Base-by-base conservation (phyloP, 2,888 invertebrate genomes). In the Theretra japonica region DNA sequence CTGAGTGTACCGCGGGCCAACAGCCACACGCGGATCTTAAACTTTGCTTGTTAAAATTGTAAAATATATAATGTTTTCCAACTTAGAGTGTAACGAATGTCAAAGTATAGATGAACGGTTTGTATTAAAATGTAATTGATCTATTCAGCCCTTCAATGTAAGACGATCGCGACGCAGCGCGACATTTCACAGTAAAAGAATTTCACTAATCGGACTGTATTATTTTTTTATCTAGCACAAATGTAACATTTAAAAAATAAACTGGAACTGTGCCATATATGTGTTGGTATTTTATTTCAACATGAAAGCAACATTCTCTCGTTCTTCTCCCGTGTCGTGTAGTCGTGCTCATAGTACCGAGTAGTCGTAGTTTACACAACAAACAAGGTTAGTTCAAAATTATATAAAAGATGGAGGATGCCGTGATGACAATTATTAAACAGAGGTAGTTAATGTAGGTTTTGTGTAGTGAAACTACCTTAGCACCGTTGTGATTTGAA, bases 171-270 rank as follows among this genome's bases (percentile, higher is more conserved):
- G 75, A 21, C 41, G 21, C 23, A 48, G 41, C 41, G 62, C 65
- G 65, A 85, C 41, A 23, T 48, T 65, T 41, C 41, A 48, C 48
- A 41, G 86, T 84, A 85, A 86, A 87, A 90, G 85, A 87, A 90
- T 89, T 89, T 90, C 89, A 90, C 90, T 92, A 91, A 92, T 93
- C 87, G 89, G 90, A 93, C 92, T 93, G 93, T 93, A 92, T 93
- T 93, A 93, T 94, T 94, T 93, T 94, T 94, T 92, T 92, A 92
- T 90, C 90, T 91, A 93, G 93, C 91, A 93, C 92, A 92, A 69
- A 70, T 93, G 92, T 93, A 93, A 93, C 89, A 88, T 88, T 88
- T 82, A 89, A 91, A 90, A 88, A 93, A 91, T 92, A 94, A 93
- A 94, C 93, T 93, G 93, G 91, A 94, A 92, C 91, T 93, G 94